Evolutionary conservation across 2,797 vertebrate genomes (phyloP).

Genomic region (Sebastes steindachneri): DNA sequence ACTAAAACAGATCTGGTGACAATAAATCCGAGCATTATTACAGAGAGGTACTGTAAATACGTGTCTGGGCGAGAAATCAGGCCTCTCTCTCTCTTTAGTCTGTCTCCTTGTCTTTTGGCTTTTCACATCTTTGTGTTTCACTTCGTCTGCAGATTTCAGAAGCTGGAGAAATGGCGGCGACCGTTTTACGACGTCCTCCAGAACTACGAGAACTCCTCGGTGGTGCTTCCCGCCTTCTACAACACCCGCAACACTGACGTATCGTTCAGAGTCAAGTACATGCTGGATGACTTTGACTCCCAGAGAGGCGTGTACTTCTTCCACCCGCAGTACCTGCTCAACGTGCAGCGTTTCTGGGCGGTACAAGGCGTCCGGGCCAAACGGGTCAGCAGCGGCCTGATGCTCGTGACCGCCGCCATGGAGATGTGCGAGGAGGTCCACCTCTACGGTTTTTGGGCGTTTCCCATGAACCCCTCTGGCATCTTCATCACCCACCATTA

Average conservation of each 20-base stretch:
- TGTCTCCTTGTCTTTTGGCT: neutral
- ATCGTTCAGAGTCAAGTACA: slow-evolving; percentile 97
- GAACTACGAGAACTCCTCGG: slow-evolving; percentile 93
- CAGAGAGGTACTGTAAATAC: slow-evolving; percentile 87
- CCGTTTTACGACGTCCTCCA: slow-evolving; percentile 94
- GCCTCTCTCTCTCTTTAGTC: neutral
- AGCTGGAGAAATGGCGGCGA: slow-evolving; percentile 96
- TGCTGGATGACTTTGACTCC: slow-evolving; percentile 95
- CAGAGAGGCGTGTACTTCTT: slow-evolving; percentile 93
- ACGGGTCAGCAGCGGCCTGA: slow-evolving; percentile 94
- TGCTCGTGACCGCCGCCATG: slow-evolving; percentile 94
- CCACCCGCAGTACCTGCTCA: slow-evolving; percentile 96
- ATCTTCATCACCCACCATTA: slow-evolving; percentile 97
- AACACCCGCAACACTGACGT: slow-evolving; percentile 97
- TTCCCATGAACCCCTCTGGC: slow-evolving; percentile 96
- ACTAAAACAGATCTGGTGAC: slow-evolving; percentile 97
- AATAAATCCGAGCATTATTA: slow-evolving; percentile 98
- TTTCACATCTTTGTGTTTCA: neutral
- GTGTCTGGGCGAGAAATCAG: neutral
- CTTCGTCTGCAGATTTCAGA: slow-evolving; percentile 88
- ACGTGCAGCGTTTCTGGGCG: slow-evolving; percentile 95
- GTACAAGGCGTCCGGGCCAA: slow-evolving; percentile 94
- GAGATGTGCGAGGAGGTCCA: slow-evolving; percentile 98
- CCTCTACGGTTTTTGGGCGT: slow-evolving; percentile 98
- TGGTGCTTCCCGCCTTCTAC: slow-evolving; percentile 97